Conservation (phyloP, 2,888 invertebrate genomes). For the Papilio elwesi region DNA sequence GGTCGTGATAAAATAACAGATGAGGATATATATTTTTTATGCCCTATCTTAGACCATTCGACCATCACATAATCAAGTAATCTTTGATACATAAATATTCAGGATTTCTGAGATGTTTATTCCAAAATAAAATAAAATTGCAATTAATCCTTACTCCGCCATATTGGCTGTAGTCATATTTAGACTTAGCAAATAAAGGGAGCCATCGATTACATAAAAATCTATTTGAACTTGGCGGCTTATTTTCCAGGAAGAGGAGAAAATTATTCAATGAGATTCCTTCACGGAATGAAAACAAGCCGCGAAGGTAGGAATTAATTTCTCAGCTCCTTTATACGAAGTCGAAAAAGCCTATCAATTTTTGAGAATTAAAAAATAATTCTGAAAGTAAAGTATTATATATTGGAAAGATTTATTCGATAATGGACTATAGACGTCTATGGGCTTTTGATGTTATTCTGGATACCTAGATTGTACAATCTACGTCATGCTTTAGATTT, state of each 20-base stretch:
- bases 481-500: no score
- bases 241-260: slow-evolving; percentile 8
- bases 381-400: not conserved
- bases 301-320: slow-evolving; percentile 24
- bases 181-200: not conserved
- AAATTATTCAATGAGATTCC: slow-evolving; percentile 25
- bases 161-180: not conserved
- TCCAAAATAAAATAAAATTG: not conserved
- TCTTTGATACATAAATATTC: no score
- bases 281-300: slow-evolving; percentile 18
- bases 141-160: no score
- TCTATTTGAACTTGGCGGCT: slow-evolving; percentile 13
- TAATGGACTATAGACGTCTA: no score
- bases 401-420: not conserved
- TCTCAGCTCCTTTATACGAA: slow-evolving; percentile 3
- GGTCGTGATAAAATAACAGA: no score
- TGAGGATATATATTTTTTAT: no score
- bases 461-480: no score
- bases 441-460: no score
- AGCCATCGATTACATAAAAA: not conserved
- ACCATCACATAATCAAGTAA: no score
- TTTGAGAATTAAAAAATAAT: slow-evolving; percentile 1
- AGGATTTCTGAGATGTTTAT: no score
- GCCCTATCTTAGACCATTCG: no score
- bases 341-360: slow-evolving; percentile 24